Conservation (phyloP, 2,113 vertebrate species). For the Phalacrocorax carbo region DNA sequence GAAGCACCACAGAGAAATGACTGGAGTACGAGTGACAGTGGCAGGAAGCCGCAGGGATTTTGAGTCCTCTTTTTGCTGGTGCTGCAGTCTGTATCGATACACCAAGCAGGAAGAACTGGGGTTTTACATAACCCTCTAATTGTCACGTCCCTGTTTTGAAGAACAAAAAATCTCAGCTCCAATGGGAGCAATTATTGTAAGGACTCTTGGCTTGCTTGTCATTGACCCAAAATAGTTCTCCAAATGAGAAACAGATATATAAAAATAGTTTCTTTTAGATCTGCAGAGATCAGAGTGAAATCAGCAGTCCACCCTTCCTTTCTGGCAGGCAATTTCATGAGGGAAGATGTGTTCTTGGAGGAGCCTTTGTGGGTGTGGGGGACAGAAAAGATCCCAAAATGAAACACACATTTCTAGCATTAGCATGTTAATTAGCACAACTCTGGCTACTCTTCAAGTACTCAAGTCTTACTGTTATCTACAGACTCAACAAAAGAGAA, state of each 20-base stretch:
- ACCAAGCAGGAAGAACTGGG: not conserved
- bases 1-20: not conserved
- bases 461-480: not conserved
- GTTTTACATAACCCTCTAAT: not conserved
- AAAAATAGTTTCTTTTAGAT: not conserved
- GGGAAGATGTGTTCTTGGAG: not conserved
- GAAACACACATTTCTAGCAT: not conserved
- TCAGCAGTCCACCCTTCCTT: conserved; percentile 1
- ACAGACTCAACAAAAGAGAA: not conserved
- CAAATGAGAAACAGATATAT: not conserved
- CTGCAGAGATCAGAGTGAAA: not conserved
- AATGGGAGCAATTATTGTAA: not conserved
- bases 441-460: not conserved
- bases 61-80: not conserved
- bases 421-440: not conserved
- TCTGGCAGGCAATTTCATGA: not conserved
- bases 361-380: not conserved
- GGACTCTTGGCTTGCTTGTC: not conserved
- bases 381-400: not conserved
- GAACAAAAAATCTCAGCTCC: not conserved
- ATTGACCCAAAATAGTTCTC: not conserved
- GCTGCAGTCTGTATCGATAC: not conserved
- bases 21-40: not conserved
- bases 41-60: not conserved
- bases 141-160: not conserved